Evolutionary conservation across 2,888 invertebrate genomes (phyloP).

Genomic region (Drosophila robusta): DNA sequence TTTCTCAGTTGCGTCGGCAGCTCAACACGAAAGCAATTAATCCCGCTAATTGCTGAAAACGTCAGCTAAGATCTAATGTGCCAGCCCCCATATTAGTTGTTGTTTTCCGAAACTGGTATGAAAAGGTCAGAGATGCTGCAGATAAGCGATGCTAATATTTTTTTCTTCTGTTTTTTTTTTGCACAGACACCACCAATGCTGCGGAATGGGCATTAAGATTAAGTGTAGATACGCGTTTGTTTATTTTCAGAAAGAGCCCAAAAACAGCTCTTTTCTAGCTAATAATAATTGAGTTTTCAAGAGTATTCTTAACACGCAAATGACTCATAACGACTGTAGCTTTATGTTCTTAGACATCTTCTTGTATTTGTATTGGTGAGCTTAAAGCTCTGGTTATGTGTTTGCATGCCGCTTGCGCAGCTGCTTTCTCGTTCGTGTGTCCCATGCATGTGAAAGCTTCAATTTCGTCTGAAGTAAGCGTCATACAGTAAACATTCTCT

Average conservation of each 20-base stretch:
- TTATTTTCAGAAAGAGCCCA: not conserved
- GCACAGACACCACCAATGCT: constrained; percentile 8
- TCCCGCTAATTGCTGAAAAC: constrained; percentile 57
- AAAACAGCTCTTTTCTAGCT: not conserved
- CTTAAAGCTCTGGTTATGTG: constrained; percentile 8
- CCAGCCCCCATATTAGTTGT: constrained; percentile 51
- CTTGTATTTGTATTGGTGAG: not conserved
- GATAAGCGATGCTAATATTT: constrained; percentile 17
- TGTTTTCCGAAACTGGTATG: constrained; percentile 13
- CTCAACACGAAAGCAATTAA: constrained; percentile 63
- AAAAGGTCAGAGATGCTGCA: constrained; percentile 45
- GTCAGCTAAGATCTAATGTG: constrained; percentile 55
- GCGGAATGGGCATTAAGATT: constrained; percentile 20
- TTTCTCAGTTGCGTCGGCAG: constrained; percentile 29
- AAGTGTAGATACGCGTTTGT: constrained; percentile 1
- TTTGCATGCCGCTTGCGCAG: not conserved
- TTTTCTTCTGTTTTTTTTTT: too few species aligned
- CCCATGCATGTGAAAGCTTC: constrained; percentile 1
- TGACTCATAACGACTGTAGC: not conserved
- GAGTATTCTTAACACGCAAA: not conserved
- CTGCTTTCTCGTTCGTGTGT: not conserved
- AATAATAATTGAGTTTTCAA: not conserved
- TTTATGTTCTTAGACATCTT: not conserved
- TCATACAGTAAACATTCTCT: constrained; percentile 23
- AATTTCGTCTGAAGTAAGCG: not conserved